Evolutionary conservation across 2,888 invertebrate species (phyloP), one percentile per base, ranked within the genome.

Genomic region (Chesias legatella): DNA sequence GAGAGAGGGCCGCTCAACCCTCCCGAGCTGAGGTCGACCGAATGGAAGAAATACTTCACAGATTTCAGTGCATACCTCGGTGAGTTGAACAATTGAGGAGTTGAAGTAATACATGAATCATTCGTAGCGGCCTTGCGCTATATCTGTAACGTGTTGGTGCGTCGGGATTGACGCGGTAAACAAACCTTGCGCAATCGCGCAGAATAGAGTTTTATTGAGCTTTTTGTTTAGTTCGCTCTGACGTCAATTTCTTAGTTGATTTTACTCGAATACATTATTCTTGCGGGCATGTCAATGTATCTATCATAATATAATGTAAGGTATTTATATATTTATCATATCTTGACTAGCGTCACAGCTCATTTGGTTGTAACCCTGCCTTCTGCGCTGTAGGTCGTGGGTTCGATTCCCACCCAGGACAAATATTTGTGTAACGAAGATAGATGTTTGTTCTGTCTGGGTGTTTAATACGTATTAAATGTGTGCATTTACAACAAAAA

Each of bases 21-120:
- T 22, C 78, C 84, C 3, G 81, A 86, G 45, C 58, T 82, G 53
- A 69, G 65, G 43, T 70, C 80, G 10, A 67, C 78, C 30, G 85
- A 88, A 53, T 89, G 89, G 89, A 80, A 76, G 67, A 76, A 72
- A 51, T 88, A 89, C 68, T 89, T 88, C 67, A 73, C 70, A 25
- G 88, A 89, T 67, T 89, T 88, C 77, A 85, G 85, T 62, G 79
- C 88, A 51, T 89, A 89, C 62, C 78, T 88, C 46, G 89, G 89
- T 89, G 69, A 89, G 89, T 88, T 51, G 35, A 54, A 53, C 50
- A 43, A 57, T 51, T 56, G 55, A 45, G 50, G 41, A 59, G 51
- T 54, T 54, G 58, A 58, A 64, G 63, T 66, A 57, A 66, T 60
- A 38, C 46, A 45, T 85, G 82, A 83, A 67, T 85, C 83, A 79